Conservation (phyloP, 1,140 invertebrate genomes). For the Adoxophyes honmai region DNA sequence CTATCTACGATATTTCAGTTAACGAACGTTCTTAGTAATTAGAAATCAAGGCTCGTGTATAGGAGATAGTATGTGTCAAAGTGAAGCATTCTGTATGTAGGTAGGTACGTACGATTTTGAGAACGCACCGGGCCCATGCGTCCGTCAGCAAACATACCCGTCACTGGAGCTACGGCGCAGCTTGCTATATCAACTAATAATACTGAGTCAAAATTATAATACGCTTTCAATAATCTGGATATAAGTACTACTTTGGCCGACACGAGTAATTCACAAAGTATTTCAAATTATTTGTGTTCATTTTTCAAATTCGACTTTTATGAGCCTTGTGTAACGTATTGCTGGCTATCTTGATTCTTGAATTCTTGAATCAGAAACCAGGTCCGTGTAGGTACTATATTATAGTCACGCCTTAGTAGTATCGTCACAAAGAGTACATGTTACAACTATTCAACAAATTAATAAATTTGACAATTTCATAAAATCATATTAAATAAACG, state of each 20-base stretch:
- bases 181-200: slow-evolving; percentile 56
- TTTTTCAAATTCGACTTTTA: background rate
- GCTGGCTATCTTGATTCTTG: slow-evolving; percentile 7
- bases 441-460: no score
- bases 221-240: slow-evolving; percentile 44
- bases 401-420: slow-evolving; percentile 11
- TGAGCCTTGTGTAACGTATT: background rate
- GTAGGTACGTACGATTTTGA: background rate
- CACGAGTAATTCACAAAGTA: slow-evolving; percentile 53
- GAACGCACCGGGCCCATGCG: slow-evolving; percentile 30
- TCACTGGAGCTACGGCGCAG: slow-evolving; percentile 22
- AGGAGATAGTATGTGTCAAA: slow-evolving; percentile 1
- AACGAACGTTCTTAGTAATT: slow-evolving; percentile 17
- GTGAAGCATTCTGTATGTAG: background rate
- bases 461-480: no score
- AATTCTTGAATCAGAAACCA: slow-evolving; percentile 4
- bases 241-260: slow-evolving; percentile 68
- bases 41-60: slow-evolving; percentile 11
- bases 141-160: slow-evolving; percentile 12
- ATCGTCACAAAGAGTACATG: background rate
- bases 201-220: slow-evolving; percentile 68
- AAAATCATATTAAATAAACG: no score
- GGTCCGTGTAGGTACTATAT: background rate
- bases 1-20: slow-evolving; percentile 29
- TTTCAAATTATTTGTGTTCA: slow-evolving; percentile 27